These are phyloP conservation scores for Porites evermanni DNA, from an alignment of 92 coral and sea anemone species.

Conservation along the genomic window DNA sequence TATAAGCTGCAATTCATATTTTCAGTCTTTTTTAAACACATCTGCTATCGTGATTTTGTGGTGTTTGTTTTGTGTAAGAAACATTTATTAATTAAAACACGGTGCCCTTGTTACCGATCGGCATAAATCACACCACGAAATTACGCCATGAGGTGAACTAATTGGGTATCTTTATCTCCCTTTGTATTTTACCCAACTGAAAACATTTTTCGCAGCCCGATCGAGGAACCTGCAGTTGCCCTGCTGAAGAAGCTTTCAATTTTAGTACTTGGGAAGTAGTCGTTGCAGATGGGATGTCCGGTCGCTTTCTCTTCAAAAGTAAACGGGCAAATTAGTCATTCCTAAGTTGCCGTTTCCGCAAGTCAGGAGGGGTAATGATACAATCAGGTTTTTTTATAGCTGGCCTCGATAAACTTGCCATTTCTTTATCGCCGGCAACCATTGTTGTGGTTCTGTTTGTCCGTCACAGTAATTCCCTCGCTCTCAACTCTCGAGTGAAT, in stretches of 20 bases:
- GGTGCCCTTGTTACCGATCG: background rate
- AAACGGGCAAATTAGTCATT: background rate
- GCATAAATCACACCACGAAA: background rate
- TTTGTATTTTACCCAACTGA: background rate
- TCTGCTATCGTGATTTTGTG: slow-evolving; percentile 30
- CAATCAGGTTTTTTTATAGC: background rate
- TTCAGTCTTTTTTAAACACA: background rate
- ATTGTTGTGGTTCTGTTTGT: slow-evolving; percentile 6
- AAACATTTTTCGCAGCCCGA: background rate
- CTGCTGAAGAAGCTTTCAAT: background rate
- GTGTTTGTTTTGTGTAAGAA: slow-evolving; percentile 46
- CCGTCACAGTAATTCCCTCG: background rate
- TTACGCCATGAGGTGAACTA: background rate
- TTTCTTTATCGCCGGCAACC: background rate
- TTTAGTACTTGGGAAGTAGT: background rate
- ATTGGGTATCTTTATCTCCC: background rate
- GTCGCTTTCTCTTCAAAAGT: background rate
- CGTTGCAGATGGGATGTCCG: background rate
- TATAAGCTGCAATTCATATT: background rate
- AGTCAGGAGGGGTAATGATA: background rate
- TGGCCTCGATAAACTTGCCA: background rate
- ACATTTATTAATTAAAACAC: slow-evolving; percentile 6
- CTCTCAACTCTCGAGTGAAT: background rate
- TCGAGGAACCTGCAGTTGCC: background rate
- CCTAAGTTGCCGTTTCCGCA: background rate